Evolutionary conservation across 37 sponge, comb jelly and placozoan species (phyloP).

Genomic region (Spongilla lacustris): DNA sequence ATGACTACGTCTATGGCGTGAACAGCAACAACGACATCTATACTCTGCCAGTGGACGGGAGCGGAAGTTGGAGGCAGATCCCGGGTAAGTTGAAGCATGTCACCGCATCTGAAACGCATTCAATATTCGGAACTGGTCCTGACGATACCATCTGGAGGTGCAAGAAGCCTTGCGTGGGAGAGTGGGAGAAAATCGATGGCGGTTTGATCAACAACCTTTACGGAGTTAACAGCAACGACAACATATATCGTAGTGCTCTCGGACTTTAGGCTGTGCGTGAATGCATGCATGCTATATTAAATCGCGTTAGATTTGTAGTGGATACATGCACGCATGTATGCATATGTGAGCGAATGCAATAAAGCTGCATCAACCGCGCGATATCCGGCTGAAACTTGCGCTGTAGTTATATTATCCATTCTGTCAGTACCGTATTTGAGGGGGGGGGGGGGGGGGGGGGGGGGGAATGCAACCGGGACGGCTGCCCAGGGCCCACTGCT

Average conservation of each 20-base stretch:
- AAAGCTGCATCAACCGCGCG: too few species aligned
- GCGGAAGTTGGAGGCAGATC: slow-evolving; percentile 27
- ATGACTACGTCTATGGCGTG: slow-evolving; percentile 8
- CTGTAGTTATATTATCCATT: too few species aligned
- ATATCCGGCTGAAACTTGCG: too few species aligned
- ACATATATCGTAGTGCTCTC: neutral
- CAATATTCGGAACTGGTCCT: slow-evolving; percentile 19
- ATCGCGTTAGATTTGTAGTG: too few species aligned
- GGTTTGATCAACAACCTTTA: slow-evolving; percentile 18
- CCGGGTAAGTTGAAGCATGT: slow-evolving; percentile 18
- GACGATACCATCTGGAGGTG: slow-evolving; percentile 23
- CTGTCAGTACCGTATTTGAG: too few species aligned
- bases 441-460: too few species aligned
- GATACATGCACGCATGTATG: too few species aligned
- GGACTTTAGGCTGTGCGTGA: neutral
- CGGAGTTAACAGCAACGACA: slow-evolving; percentile 17
- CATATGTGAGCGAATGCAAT: too few species aligned
- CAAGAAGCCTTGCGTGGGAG: slow-evolving; percentile 41
- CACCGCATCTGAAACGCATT: slow-evolving; percentile 20
- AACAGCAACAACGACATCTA: neutral
- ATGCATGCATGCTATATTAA: too few species aligned
- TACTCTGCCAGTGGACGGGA: slow-evolving; percentile 25
- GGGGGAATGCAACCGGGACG: too few species aligned
- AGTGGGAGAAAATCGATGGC: slow-evolving; percentile 32
- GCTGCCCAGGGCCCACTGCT: too few species aligned